phyloP scores from a whole-genome alignment of 2,888 invertebrate genomes.

The Chloroclysta siterata region DNA sequence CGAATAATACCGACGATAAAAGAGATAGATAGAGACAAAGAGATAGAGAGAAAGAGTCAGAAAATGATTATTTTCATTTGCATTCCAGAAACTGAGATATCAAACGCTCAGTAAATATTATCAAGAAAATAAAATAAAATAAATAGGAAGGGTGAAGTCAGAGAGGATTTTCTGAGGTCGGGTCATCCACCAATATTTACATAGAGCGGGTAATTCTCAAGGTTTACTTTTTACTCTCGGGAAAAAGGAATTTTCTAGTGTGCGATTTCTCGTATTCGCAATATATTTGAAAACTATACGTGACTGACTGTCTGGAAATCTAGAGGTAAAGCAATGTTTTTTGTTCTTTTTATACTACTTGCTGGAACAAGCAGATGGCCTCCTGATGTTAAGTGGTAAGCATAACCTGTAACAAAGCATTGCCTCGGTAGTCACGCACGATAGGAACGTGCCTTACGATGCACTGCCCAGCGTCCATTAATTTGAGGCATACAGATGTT shows the following conservation, averaged over 20 bases:
- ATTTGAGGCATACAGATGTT: too few species aligned
- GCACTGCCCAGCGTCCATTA: too few species aligned
- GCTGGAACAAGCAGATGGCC: too few species aligned
- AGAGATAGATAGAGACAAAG: too few species aligned
- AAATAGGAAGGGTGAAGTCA: slow-evolving; percentile 21
- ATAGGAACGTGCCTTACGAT: too few species aligned
- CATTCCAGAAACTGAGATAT: slow-evolving; percentile 29
- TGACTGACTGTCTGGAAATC: neutral
- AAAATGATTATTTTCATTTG: slow-evolving; percentile 2
- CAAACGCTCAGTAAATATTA: slow-evolving; percentile 33
- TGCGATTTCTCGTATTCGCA: slow-evolving; percentile 28
- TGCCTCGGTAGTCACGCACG: too few species aligned
- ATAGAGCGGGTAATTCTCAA: slow-evolving; percentile 39
- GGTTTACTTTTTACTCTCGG: slow-evolving; percentile 39
- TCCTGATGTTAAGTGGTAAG: too few species aligned
- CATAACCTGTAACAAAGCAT: too few species aligned
- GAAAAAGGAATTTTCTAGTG: slow-evolving; percentile 36
- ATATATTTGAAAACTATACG: neutral
- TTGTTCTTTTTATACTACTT: too few species aligned
- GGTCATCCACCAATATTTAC: slow-evolving; percentile 39
- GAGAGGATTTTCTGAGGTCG: slow-evolving; percentile 30
- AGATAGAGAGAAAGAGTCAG: too few species aligned
- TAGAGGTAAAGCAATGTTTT: too few species aligned
- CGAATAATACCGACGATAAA: too few species aligned
- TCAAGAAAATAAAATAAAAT: slow-evolving; percentile 33